These are phyloP conservation scores for Adelognathus sp. DNA, from an alignment of 2,888 invertebrate species.

Conservation along the genomic window DNA sequence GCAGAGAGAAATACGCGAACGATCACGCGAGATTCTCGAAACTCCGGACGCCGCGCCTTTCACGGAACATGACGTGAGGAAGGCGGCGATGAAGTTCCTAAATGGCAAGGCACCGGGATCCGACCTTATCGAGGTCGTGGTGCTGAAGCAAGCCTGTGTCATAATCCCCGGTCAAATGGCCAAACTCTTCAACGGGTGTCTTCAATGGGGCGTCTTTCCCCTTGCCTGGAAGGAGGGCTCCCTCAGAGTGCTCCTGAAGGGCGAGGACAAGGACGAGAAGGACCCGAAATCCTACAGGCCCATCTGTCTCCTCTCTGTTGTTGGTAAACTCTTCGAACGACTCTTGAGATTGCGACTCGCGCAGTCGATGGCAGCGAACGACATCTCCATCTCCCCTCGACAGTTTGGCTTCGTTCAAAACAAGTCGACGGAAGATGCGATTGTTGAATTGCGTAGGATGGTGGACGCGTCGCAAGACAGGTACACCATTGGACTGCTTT, in stretches of 20 bases:
- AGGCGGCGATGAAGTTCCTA: conserved; percentile 14
- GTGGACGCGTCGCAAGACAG: not conserved
- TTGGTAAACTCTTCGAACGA: conserved; percentile 55
- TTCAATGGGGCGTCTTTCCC: conserved; percentile 56
- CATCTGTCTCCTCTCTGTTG: conserved; percentile 40
- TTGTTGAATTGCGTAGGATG: conserved; percentile 6
- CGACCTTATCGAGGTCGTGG: conserved; percentile 54
- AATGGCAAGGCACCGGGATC: conserved; percentile 56
- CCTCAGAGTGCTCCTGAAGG: conserved; percentile 48
- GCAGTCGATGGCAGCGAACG: not conserved
- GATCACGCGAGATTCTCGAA: not conserved
- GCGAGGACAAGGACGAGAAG: conserved; percentile 35
- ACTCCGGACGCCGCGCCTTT: conserved; percentile 30
- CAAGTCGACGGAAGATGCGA: conserved; percentile 52
- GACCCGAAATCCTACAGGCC: conserved; percentile 48
- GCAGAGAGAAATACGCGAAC: conserved; percentile 34
- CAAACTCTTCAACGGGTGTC: conserved; percentile 53
- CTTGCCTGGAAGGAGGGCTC: conserved; percentile 53
- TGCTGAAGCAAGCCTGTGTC: conserved; percentile 30
- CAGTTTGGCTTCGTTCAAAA: conserved; percentile 48
- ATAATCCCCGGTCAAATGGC: conserved; percentile 32
- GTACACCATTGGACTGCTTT: conserved; percentile 15
- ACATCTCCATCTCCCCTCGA: not conserved
- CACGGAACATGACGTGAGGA: conserved; percentile 18
- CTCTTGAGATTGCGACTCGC: conserved; percentile 22